Evolutionary conservation across 2,888 invertebrate genomes (phyloP), one percentile per base, ranked within the genome.

Genomic region (Orthosia gracilis): DNA sequence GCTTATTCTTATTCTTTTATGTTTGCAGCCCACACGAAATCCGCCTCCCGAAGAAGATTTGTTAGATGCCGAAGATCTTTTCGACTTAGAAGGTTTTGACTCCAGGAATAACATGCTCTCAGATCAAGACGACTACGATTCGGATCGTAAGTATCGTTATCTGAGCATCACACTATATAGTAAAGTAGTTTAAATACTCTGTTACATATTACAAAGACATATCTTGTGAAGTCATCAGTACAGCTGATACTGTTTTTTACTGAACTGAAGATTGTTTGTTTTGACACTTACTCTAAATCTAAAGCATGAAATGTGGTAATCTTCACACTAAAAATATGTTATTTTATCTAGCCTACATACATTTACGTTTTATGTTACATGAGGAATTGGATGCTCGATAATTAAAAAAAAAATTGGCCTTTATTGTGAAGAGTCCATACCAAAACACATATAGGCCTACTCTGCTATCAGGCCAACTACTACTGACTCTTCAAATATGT

Each of bases 21-120:
- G 50, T 75, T 92, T 91, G 66, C 90, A 96, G 96, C 85, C 92
- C 71, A 89, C 85, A 81, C 92, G 91, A 87, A 91, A 91, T 84
- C 85, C 93, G 71, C 92, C 94, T 2, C 92, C 92, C 4, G 96
- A 96, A 86, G 96, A 96, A 73, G 96, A 96, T 86, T 96, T 95
- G 0, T 93, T 97, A 75, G 98, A 98, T 87, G 97, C 97, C 17
- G 98, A 98, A 93, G 98, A 97, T 75, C 95, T 98, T 79, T 98
- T 98, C 90, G 97, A 98, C 87, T 95, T 98, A 87, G 98, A 98
- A 92, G 98, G 97, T 67, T 97, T 97, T 94, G 97, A 98, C 86
- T 94, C 96, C 0, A 93, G 91, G 61, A 92, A 94, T 83, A 94
- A 94, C 77, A 94, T 95, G 89, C 91, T 89, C 59, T 97, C 97